Base-by-base conservation (phyloP, 2,888 invertebrate species). In the Cyrtodaria siliqua region DNA sequence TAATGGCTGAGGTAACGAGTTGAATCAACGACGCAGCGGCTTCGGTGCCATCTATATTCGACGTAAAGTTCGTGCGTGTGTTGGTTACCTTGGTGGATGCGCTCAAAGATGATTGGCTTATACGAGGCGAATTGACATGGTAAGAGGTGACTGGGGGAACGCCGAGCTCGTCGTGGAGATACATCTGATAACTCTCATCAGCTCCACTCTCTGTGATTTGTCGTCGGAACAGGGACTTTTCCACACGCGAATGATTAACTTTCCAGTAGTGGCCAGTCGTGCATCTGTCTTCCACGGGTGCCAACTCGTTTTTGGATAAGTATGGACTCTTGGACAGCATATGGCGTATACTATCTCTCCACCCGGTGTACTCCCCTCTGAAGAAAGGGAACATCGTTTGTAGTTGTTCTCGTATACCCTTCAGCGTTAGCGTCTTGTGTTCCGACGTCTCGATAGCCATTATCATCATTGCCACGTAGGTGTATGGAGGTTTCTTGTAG, bases 321-420 rank as follows among this genome's bases (percentile, higher is more conserved):
- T 86, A 87, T 8, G 60, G 27, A 47, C 75, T 78, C 55, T 79
- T 68, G 20, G 86, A 83, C 4, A 89, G 76, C 26, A 79, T 83
- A 77, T 88, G 87, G 8, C 87, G 80, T 1, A 89, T 76, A 9
- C 86, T 86, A 49, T 82, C 80, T 60, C 74, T 83, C 89, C 89
- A 89, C 0, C 87, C 87, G 2, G 42, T 69, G 66, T 89, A 87
- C 24, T 63, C 42, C 9, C 79, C 82, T 12, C 67, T 53, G 70
- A 89, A 89, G 79, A 89, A 88, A 2, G 82, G 79, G 56, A 89
- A 89, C 85, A 85, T 80, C 16, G 63, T 49, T 40, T 26, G 20
- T 26, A 89, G 71, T 2, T 70, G 62, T 1, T 70, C 42, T 18
- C 80, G 71, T 47, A 89, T 82, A 24, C 75, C 81, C 8, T 67